phyloP scores from a whole-genome alignment of 2,888 invertebrate genomes.

The Salpingus planirostris region DNA sequence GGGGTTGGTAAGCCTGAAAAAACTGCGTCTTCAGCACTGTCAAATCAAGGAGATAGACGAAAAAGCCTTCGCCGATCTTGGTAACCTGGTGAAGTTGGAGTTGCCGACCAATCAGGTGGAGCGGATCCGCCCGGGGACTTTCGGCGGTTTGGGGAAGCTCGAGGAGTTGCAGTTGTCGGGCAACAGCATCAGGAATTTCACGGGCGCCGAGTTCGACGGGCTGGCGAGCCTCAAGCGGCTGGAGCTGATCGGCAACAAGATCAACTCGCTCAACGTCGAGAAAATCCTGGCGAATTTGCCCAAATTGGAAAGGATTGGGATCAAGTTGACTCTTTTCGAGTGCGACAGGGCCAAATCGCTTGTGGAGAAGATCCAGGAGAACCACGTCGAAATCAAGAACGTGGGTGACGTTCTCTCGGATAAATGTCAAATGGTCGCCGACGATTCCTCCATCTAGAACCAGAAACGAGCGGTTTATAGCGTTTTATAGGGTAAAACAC shows the following conservation, averaged over 20 bases:
- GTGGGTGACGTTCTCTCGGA: conserved; percentile 10
- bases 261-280: conserved; percentile 11
- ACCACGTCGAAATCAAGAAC: conserved; percentile 14
- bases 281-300: conserved; percentile 12
- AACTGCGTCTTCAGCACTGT: conserved; percentile 12
- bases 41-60: conserved; percentile 9
- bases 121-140: conserved; percentile 13
- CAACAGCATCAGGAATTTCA: conserved; percentile 12
- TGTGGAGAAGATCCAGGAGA: conserved; percentile 13
- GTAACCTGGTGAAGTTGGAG: conserved; percentile 9
- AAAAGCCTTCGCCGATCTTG: conserved; percentile 12
- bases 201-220: conserved; percentile 13
- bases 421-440: conserved; percentile 5
- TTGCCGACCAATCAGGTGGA: conserved; percentile 14
- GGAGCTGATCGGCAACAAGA: conserved; percentile 13
- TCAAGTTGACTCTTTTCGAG: conserved; percentile 10
- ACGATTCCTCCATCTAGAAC: no score
- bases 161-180: conserved; percentile 11
- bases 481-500: no score
- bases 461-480: no score
- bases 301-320: conserved; percentile 9
- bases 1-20: conserved; percentile 8
- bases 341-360: conserved; percentile 10
- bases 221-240: conserved; percentile 10
- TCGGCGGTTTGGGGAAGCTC: conserved; percentile 11